Conservation (phyloP, 2,797 vertebrate genomes). For the Hydrolagus colliei region DNA sequence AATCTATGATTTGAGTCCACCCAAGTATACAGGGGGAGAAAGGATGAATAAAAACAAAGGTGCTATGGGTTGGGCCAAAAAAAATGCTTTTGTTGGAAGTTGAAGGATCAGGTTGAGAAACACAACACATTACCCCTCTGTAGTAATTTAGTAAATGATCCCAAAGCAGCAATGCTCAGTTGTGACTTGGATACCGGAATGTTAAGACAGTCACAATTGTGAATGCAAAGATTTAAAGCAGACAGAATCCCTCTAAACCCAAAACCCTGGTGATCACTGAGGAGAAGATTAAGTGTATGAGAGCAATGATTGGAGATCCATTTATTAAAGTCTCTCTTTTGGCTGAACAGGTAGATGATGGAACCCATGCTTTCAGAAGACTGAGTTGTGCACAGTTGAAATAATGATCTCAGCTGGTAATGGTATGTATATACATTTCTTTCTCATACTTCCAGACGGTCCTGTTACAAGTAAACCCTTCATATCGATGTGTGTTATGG, state of each 20-base stretch:
- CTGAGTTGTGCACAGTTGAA: not conserved
- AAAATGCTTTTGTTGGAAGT: not conserved
- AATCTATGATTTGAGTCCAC: not conserved
- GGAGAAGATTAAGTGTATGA: not conserved
- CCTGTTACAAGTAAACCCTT: not conserved
- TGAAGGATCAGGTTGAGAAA: not conserved
- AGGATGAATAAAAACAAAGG: conserved; percentile 12
- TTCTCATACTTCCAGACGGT: not conserved
- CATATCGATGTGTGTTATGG: not conserved
- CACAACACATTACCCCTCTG: not conserved
- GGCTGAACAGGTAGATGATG: conserved; percentile 12
- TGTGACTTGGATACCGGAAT: not conserved
- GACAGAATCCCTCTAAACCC: not conserved
- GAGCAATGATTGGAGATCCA: not conserved
- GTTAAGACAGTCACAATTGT: not conserved
- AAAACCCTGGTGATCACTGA: not conserved
- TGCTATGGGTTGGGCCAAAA: not conserved
- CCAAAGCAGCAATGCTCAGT: not conserved
- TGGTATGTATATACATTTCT: conserved; percentile 9
- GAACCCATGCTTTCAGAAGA: not conserved
- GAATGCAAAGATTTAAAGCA: not conserved
- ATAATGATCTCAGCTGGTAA: conserved; percentile 8
- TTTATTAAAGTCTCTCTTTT: conserved; percentile 10
- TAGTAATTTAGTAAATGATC: conserved; percentile 6
- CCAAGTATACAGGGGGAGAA: not conserved